Conservation (phyloP, 1,140 invertebrate species). For the Teleopsis dalmanni region DNA sequence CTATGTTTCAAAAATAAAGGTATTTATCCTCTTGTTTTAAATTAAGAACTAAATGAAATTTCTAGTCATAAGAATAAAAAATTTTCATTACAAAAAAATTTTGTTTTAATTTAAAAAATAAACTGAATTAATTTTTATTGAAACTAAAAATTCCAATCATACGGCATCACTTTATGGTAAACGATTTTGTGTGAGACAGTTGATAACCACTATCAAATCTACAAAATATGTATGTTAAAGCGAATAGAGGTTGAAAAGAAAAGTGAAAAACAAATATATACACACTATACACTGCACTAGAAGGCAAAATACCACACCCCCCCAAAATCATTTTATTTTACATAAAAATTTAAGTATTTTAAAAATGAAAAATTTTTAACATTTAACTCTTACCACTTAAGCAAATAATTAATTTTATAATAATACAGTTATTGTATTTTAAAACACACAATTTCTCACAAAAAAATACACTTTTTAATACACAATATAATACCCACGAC, state of each 20-base stretch:
- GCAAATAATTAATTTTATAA: background rate
- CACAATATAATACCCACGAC: too few species aligned
- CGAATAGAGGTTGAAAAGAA: background rate
- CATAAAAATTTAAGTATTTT: background rate
- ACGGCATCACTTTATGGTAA: background rate
- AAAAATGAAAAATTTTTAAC: conserved; percentile 1
- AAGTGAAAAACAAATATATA: conserved; percentile 1
- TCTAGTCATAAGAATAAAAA: too few species aligned
- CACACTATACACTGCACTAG: conserved; percentile 2
- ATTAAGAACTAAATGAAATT: too few species aligned
- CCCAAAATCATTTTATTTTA: background rate
- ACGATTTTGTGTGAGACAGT: background rate
- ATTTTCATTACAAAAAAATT: background rate
- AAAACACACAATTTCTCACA: background rate
- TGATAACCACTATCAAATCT: background rate
- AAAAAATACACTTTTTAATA: background rate
- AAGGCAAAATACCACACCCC: background rate
- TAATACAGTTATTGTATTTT: background rate
- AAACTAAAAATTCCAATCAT: background rate
- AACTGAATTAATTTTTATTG: background rate
- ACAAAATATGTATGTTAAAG: background rate
- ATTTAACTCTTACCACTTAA: background rate
- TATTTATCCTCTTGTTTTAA: too few species aligned
- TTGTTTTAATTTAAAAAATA: background rate
- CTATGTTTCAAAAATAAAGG: too few species aligned